Conservation (phyloP, 2,113 vertebrate species). For the Sclerurus mexicanus region DNA sequence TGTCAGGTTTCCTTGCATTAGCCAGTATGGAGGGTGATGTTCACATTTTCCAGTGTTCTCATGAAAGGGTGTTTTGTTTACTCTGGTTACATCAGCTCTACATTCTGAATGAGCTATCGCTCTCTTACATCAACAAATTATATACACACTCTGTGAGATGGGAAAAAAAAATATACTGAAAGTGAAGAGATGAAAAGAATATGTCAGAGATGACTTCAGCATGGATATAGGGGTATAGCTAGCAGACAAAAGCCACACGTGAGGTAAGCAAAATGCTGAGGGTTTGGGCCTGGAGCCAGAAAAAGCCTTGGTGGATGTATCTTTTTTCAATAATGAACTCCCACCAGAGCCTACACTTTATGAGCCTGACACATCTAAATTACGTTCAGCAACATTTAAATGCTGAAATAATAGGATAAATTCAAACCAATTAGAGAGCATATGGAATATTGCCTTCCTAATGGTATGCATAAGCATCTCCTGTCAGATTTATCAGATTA, state of each 20-base stretch:
- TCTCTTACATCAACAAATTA: background rate
- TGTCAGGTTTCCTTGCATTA: background rate
- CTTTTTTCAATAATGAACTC: constrained; percentile 54
- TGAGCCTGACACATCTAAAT: constrained; percentile 64
- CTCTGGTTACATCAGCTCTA: background rate
- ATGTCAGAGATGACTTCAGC: background rate
- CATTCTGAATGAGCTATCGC: background rate
- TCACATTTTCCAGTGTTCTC: background rate
- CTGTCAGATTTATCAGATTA: constrained; percentile 59
- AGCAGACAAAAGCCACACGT: background rate
- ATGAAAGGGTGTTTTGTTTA: constrained; percentile 14
- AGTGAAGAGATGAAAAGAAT: background rate
- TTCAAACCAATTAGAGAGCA: constrained; percentile 60
- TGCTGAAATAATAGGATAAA: constrained; percentile 67
- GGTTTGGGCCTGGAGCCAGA: constrained; percentile 32
- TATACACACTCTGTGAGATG: background rate
- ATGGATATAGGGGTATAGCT: background rate
- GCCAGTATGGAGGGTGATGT: background rate
- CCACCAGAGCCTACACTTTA: constrained; percentile 52
- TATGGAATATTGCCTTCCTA: constrained; percentile 53
- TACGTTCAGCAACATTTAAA: constrained; percentile 48
- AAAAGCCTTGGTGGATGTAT: constrained; percentile 12
- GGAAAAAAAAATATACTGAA: background rate
- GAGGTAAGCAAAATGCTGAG: constrained; percentile 25
- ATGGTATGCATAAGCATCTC: constrained; percentile 48